Percentiles rank a stretch among this genome's conserved stretches.
phyloP scores from a whole-genome alignment of 1,140 invertebrate species.

The Leptopilina boulardi region DNA sequence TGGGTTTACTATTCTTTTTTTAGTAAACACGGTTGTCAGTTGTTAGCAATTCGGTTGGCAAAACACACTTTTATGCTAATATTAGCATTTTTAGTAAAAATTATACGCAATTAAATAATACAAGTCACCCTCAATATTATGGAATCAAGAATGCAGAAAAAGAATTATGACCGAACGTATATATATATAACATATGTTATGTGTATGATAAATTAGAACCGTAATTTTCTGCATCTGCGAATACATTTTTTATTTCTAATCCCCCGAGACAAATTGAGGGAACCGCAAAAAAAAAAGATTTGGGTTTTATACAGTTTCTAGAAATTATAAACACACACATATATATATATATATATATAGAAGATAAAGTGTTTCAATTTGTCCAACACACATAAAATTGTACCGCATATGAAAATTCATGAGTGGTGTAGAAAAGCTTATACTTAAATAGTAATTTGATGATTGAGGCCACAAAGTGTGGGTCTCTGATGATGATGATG shows the following conservation, averaged over 20 bases:
- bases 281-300: not conserved
- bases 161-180: too few species aligned
- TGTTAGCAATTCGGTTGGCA: too few species aligned
- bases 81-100: too few species aligned
- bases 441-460: slow-evolving; percentile 2
- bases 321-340: slow-evolving; percentile 3
- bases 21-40: too few species aligned
- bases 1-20: too few species aligned
- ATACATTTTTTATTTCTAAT: not conserved
- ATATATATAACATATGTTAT: not conserved
- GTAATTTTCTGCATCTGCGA: slow-evolving; percentile 21
- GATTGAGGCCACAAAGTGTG: not conserved
- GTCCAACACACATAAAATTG: not conserved
- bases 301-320: not conserved
- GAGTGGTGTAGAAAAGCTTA: slow-evolving; percentile 13
- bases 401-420: not conserved
- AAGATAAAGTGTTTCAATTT: slow-evolving; percentile 28
- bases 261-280: not conserved
- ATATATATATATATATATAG: not conserved
- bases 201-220: slow-evolving; percentile 27
- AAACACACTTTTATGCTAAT: too few species aligned
- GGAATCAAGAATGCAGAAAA: too few species aligned
- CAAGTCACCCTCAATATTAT: too few species aligned
- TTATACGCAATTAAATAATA: too few species aligned
- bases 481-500: not conserved